Evolutionary conservation across 53 echinoderm and acorn worm species (phyloP), one percentile per base, ranked within the genome.

Genomic region (Actinopyga echinites): DNA sequence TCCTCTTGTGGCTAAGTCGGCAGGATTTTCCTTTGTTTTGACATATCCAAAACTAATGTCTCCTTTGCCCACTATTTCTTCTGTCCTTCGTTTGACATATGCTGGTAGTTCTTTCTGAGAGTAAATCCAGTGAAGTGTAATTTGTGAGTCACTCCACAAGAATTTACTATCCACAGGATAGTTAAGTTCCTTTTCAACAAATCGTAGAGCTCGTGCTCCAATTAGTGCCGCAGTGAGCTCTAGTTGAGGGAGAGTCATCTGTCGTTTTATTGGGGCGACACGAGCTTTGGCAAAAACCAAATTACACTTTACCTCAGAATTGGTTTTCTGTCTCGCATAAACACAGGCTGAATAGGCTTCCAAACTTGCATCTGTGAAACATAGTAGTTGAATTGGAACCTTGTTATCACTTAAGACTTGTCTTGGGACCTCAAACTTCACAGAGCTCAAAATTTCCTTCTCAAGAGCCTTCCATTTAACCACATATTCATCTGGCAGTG

Each of bases 91-190:
- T n/a, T n/a, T n/a, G n/a, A n/a, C n/a, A n/a, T n/a, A n/a, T n/a
- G n/a, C n/a, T n/a, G n/a, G n/a, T n/a, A n/a, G n/a, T n/a, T n/a
- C n/a, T n/a, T n/a, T n/a, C n/a, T n/a, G n/a, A n/a, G n/a, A n/a
- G n/a, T n/a, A n/a, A n/a, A n/a, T n/a, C n/a, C n/a, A n/a, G n/a
- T n/a, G n/a, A n/a, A n/a, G n/a, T n/a, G 65, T 65, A 34, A 28
- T 65, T 32, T 30, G 65, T 28, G 30, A 30, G 15, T 65, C 65
- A 65, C 65, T 65, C 65, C 65, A 65, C 65, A 65, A 13, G 33
- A 31, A 26, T 6, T 29, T 65, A 30, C 30, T 28, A 8, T 29
- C 30, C 5, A 65, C 65, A 30, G 65, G 65, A 29, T 65, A 30
- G 8, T 65, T 24, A 23, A 65, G 30, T 33, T 65, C 65, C 30